Percentiles rank a stretch among this genome's conserved stretches.
These are phyloP conservation scores for Sinonovacula constricta DNA, from an alignment of 1,140 invertebrate genomes.

Conservation along the genomic window DNA sequence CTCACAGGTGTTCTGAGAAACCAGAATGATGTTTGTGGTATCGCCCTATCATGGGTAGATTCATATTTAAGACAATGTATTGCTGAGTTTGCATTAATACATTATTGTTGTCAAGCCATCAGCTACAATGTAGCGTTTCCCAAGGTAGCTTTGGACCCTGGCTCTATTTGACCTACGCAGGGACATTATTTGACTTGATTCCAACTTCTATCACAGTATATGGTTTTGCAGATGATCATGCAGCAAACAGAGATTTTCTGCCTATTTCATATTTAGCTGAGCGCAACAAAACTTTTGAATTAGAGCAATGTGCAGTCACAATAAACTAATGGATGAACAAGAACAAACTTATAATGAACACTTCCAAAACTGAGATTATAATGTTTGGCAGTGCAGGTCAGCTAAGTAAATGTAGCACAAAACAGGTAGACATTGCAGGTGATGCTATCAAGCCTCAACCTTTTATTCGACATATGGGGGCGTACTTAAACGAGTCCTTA, in stretches of 20 bases:
- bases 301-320: not conserved
- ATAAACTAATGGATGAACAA: constrained; percentile 5
- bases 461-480: constrained; percentile 1
- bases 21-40: constrained; percentile 2
- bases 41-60: not conserved
- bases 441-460: constrained; percentile 6
- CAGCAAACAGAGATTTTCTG: not conserved
- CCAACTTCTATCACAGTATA: constrained; percentile 3
- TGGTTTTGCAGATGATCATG: constrained; percentile 12
- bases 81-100: too few relatives aligned
- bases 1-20: not conserved
- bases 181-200: constrained; percentile 10
- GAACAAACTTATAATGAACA: too few relatives aligned
- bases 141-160: constrained; percentile 19
- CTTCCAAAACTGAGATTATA: too few relatives aligned
- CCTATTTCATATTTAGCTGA: not conserved
- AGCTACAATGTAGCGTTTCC: constrained; percentile 10
- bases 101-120: too few relatives aligned
- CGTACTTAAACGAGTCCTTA: constrained; percentile 9
- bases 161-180: constrained; percentile 22
- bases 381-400: constrained; percentile 2
- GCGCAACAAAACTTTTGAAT: constrained; percentile 5
- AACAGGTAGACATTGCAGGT: not conserved
- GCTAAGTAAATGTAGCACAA: constrained; percentile 1
- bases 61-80: too few relatives aligned